phyloP scores from a whole-genome alignment of 2,888 invertebrate genomes.

The Idaea dimidiata region DNA sequence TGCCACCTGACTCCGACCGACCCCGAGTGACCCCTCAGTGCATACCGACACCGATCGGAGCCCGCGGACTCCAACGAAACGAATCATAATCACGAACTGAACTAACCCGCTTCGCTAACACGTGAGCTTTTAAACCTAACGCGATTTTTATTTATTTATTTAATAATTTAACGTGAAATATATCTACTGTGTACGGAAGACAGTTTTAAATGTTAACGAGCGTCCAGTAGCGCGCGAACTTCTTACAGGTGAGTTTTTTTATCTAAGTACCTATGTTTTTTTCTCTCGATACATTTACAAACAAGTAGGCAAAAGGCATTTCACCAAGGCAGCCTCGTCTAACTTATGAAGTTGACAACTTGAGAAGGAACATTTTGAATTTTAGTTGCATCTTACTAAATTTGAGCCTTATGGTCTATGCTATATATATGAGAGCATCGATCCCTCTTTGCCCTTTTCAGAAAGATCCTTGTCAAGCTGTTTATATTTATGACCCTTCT shows the following conservation, averaged over 20 bases:
- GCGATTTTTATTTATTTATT: slow-evolving; percentile 33
- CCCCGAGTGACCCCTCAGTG: slow-evolving; percentile 73
- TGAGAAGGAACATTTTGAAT: no score
- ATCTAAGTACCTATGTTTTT: not conserved
- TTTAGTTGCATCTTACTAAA: no score
- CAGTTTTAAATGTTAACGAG: slow-evolving; percentile 48
- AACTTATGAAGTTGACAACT: no score
- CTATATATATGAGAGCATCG: not conserved
- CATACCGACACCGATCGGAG: slow-evolving; percentile 62
- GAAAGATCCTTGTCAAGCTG: not conserved
- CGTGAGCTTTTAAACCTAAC: slow-evolving; percentile 59
- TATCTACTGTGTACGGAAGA: slow-evolving; percentile 47
- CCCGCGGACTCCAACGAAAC: slow-evolving; percentile 64
- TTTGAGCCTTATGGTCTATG: not conserved
- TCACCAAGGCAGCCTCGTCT: no score
- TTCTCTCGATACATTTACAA: not conserved
- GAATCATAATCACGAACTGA: slow-evolving; percentile 51
- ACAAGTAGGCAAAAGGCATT: no score
- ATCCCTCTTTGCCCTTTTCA: slow-evolving; percentile 13
- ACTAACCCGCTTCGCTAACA: slow-evolving; percentile 57
- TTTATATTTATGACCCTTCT: not conserved
- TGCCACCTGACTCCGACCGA: slow-evolving; percentile 49
- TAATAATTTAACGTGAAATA: slow-evolving; percentile 56
- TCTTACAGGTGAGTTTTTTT: slow-evolving; percentile 56
- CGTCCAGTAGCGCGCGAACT: slow-evolving; percentile 34